These are phyloP conservation scores for Somateria mollissima DNA, from an alignment of 2,797 vertebrate genomes.

Conservation along the genomic window DNA sequence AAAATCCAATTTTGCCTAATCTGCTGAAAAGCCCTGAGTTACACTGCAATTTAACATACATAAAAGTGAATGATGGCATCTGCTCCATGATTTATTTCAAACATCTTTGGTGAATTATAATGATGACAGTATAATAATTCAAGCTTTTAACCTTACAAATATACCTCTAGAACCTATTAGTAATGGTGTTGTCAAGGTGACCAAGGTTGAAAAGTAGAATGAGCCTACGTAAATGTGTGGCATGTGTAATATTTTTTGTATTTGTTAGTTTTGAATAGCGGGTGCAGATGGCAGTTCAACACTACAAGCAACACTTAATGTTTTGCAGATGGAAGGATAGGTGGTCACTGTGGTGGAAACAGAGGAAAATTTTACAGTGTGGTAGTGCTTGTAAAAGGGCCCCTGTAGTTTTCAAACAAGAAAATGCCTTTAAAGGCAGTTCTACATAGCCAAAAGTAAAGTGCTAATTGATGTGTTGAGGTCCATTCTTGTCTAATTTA, in stretches of 20 bases:
- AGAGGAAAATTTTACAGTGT: neutral
- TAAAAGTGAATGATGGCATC: neutral
- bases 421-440: conserved; percentile 26
- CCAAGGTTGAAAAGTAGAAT: neutral
- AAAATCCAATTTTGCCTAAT: neutral
- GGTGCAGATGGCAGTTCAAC: neutral
- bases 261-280: neutral
- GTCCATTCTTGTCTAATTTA: conserved; percentile 37
- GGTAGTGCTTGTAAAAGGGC: neutral
- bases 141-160: neutral
- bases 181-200: neutral
- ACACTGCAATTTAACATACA: neutral
- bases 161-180: neutral
- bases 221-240: neutral
- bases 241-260: accelerated
- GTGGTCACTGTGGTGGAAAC: neutral
- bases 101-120: neutral
- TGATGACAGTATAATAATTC: neutral
- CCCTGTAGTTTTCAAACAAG: conserved; percentile 25
- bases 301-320: neutral
- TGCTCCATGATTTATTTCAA: neutral
- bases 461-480: conserved; percentile 4
- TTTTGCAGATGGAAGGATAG: neutral
- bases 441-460: neutral
- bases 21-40: neutral